Percentiles rank a stretch among this genome's conserved stretches.
phyloP scores from a whole-genome alignment of 2,888 invertebrate species.

The Cryptocheilus praepositus region DNA sequence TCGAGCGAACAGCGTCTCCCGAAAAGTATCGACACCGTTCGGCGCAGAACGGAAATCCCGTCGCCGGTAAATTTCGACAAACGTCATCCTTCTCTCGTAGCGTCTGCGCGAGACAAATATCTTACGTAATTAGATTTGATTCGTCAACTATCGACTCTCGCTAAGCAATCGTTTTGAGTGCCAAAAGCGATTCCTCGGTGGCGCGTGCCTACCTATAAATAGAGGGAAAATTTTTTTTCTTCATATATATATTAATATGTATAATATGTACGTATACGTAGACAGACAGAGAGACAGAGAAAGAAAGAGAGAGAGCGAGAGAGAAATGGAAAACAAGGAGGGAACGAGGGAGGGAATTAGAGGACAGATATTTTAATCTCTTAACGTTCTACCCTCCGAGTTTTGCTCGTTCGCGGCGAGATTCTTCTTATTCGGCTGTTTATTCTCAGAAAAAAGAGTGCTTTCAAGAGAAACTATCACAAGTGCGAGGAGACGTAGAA shows the following conservation, averaged over 20 bases:
- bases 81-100: too few relatives aligned
- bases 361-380: not conserved
- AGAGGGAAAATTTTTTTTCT: too few relatives aligned
- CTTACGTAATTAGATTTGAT: conserved; percentile 5
- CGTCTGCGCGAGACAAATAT: not conserved
- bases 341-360: not conserved
- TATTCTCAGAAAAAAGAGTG: conserved; percentile 33
- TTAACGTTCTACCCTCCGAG: too few relatives aligned
- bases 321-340: not conserved
- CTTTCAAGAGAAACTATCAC: conserved; percentile 45
- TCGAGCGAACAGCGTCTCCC: too few relatives aligned
- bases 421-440: conserved; percentile 5
- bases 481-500: conserved; percentile 44
- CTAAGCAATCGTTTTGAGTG: conserved; percentile 6
- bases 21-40: too few relatives aligned
- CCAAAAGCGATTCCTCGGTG: not conserved
- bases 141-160: not conserved
- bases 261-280: too few relatives aligned
- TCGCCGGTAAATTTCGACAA: too few relatives aligned
- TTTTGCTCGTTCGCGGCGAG: too few relatives aligned
- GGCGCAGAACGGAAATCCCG: too few relatives aligned
- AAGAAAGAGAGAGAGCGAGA: not conserved
- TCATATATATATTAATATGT: too few relatives aligned
- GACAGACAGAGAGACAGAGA: not conserved
- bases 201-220: too few relatives aligned